A percentile compares a stretch with the other conserved stretches of the same genome.
These are phyloP conservation scores for Cavia aperea DNA, from an alignment of 2,113 vertebrate species.

Conservation along the genomic window DNA sequence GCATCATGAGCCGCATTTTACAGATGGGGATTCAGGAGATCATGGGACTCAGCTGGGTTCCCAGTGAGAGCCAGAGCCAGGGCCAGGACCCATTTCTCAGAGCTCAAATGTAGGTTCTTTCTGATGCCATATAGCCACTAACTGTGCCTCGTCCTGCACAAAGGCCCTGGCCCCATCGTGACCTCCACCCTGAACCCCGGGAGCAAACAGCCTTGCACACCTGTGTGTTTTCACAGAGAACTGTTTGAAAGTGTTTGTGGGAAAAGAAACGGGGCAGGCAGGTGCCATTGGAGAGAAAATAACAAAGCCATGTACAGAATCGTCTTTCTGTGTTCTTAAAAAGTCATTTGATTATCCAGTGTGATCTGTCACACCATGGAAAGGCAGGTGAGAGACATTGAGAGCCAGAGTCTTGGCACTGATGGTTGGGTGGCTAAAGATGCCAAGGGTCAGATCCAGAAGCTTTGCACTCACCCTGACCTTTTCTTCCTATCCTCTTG, in stretches of 20 bases:
- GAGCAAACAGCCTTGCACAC: neutral
- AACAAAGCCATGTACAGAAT: neutral
- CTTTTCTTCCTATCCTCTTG: constrained; percentile 9
- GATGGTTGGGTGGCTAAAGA: neutral
- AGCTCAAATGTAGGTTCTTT: neutral
- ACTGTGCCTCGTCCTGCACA: no score
- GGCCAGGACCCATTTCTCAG: neutral
- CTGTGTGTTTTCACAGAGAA: neutral
- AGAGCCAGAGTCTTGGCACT: neutral
- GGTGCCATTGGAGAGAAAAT: neutral
- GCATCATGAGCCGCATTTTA: neutral
- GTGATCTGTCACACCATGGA: neutral
- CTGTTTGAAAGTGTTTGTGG: neutral
- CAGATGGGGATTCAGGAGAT: neutral
- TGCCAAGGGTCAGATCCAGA: neutral
- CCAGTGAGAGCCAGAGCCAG: neutral
- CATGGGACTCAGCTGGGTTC: neutral
- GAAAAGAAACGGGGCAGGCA: neutral
- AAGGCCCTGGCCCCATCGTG: neutral
- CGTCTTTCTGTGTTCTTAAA: neutral
- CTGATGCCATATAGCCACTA: neutral
- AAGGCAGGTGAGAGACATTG: neutral
- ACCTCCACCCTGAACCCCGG: neutral
- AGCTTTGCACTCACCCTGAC: neutral
- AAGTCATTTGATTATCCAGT: neutral